phyloP scores from a whole-genome alignment of 2,888 invertebrate species.

The Himalopsyche anomala region DNA sequence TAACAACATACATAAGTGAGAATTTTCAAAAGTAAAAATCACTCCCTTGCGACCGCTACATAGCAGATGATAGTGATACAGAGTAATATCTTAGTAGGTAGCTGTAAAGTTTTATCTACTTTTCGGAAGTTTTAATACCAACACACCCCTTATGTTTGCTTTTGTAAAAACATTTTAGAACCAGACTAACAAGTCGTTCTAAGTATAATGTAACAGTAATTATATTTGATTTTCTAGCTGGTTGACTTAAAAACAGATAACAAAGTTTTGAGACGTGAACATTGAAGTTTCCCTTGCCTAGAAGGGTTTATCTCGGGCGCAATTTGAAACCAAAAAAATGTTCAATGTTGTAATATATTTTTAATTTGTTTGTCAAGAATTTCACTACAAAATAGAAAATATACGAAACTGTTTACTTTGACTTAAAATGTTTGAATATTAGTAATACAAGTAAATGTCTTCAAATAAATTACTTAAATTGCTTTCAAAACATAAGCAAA shows the following conservation, averaged over 20 bases:
- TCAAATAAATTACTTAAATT: no score
- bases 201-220: slow-evolving; percentile 5
- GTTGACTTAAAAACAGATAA: slow-evolving; percentile 14
- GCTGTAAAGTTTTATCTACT: slow-evolving; percentile 6
- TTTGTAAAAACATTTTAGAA: not conserved
- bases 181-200: not conserved
- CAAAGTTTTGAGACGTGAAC: not conserved
- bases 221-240: slow-evolving; percentile 19
- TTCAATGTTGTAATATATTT: no score
- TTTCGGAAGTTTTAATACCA: slow-evolving; percentile 26
- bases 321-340: no score
- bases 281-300: not conserved
- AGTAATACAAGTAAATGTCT: no score
- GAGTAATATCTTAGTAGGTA: not conserved
- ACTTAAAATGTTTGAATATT: no score
- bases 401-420: no score
- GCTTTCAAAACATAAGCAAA: no score
- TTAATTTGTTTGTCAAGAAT: no score
- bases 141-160: not conserved
- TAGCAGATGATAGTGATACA: slow-evolving; percentile 4
- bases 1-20: slow-evolving; percentile 6
- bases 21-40: not conserved
- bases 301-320: no score
- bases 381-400: no score
- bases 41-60: not conserved